Base-by-base conservation (phyloP, 2,113 vertebrate species). In the Amphilophus citrinellus region DNA sequence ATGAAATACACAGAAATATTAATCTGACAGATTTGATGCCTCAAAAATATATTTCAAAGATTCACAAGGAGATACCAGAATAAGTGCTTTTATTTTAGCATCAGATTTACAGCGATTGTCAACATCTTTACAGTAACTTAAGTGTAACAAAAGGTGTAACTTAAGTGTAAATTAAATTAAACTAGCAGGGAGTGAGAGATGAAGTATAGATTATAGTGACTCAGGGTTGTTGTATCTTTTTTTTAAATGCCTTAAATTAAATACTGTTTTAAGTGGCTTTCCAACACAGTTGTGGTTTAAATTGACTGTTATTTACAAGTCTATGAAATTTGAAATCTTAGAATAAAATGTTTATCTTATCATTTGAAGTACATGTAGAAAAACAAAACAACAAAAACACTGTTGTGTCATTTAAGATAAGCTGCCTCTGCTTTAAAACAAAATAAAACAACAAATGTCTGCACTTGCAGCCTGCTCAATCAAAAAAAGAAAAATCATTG, bases 91-190 rank as follows among this genome's bases (percentile, higher is more conserved):
- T 97, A 97, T 98, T 94, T 88, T 75, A 76, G 96, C 96, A 97
- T 89, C 96, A 95, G 91, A 96, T 96, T 97, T 97, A 97, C 96
- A 87, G 95, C 95, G 95, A 97, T 97, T 97, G 95, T 97, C 97
- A 96, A 96, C 95, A 96, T 97, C 95, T 97, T 97, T 97, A 97
- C 97, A 97, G 97, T 96, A 96, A n/a, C n/a, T n/a, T n/a, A n/a
- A n/a, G n/a, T n/a, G n/a, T n/a, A n/a, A n/a, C 96, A 97, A 93
- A 96, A 91, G 71, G 32, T 56, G n/a, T 61, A 27, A 63, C n/a
- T 71, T 47, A 96, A 95, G 10, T 89, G 42, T 39, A 97, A 97
- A 96, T 96, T 95, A 96, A 96, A 95, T 82, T 65, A 77, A 80
- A 35, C 50, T 30, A 77, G 77, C 56, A 86, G 71, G 96, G 96